Percentiles rank a stretch among this genome's conserved stretches.
Conservation (phyloP, 2,888 invertebrate genomes). For the Ligdia adustata region DNA sequence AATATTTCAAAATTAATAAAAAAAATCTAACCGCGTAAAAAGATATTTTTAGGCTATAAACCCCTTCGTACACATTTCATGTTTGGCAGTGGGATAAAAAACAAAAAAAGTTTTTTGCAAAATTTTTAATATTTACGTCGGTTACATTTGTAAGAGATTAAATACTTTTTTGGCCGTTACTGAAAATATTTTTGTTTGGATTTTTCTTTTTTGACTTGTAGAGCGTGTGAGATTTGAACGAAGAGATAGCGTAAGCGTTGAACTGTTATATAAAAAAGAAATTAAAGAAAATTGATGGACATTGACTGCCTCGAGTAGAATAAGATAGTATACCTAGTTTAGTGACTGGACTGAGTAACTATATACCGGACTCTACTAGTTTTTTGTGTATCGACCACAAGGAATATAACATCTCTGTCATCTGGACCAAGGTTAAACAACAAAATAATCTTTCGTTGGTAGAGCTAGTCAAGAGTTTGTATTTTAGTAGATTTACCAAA, state of each 20-base stretch:
- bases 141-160: constrained; percentile 79
- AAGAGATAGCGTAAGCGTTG: constrained; percentile 69
- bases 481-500: too few relatives aligned
- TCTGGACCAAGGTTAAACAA: constrained; percentile 62
- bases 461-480: too few relatives aligned
- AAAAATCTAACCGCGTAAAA: constrained; percentile 71
- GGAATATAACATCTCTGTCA: too few relatives aligned
- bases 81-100: constrained; percentile 61
- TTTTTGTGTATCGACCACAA: constrained; percentile 56
- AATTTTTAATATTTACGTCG: constrained; percentile 82
- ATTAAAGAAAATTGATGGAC: constrained; percentile 41
- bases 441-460: constrained; percentile 1
- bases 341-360: constrained; percentile 54
- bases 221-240: constrained; percentile 66
- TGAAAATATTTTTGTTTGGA: constrained; percentile 74
- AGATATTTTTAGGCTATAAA: constrained; percentile 78
- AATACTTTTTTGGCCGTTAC: constrained; percentile 78
- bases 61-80: constrained; percentile 67
- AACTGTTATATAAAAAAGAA: constrained; percentile 62
- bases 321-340: constrained; percentile 52
- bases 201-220: constrained; percentile 59
- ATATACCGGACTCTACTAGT: constrained; percentile 49
- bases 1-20: constrained; percentile 61
- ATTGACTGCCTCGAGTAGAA: constrained; percentile 59
- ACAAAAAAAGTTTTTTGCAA: constrained; percentile 72